Conservation (phyloP, 2,113 vertebrate species). For the Phocoena sinus region DNA sequence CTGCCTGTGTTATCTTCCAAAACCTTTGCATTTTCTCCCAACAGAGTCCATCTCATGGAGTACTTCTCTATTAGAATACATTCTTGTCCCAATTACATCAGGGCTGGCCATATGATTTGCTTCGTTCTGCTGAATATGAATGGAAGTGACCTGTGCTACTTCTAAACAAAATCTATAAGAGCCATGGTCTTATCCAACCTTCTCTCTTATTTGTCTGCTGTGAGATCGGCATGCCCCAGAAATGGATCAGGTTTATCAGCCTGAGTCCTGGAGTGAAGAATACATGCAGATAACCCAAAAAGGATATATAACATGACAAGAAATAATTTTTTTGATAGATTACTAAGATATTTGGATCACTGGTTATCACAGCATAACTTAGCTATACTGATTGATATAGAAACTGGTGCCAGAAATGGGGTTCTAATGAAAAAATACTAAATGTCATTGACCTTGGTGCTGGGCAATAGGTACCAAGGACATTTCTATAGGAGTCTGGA, state of each 20-base stretch:
- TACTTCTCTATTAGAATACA: background rate
- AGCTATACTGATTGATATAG: background rate
- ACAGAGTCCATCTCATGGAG: background rate
- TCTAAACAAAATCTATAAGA: background rate
- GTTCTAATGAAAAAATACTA: background rate
- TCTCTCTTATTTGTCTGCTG: background rate
- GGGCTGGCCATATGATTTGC: background rate
- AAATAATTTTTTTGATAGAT: background rate
- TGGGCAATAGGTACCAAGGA: background rate
- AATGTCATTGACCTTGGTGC: background rate
- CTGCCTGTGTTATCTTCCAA: background rate
- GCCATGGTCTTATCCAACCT: background rate
- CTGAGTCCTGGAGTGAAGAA: background rate
- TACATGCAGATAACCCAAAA: background rate
- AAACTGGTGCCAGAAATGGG: background rate
- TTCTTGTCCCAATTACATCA: background rate
- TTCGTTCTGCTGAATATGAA: background rate
- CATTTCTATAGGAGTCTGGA: background rate
- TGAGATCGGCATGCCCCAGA: background rate
- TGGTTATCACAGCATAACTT: background rate
- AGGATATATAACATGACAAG: background rate
- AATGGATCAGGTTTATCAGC: background rate
- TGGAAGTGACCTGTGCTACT: background rate
- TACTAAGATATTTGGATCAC: background rate
- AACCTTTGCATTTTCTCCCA: background rate